A percentile compares a stretch with the other conserved stretches of the same genome.
Evolutionary conservation across 2,888 invertebrate species (phyloP).

Genomic region (Netelia virgata): DNA sequence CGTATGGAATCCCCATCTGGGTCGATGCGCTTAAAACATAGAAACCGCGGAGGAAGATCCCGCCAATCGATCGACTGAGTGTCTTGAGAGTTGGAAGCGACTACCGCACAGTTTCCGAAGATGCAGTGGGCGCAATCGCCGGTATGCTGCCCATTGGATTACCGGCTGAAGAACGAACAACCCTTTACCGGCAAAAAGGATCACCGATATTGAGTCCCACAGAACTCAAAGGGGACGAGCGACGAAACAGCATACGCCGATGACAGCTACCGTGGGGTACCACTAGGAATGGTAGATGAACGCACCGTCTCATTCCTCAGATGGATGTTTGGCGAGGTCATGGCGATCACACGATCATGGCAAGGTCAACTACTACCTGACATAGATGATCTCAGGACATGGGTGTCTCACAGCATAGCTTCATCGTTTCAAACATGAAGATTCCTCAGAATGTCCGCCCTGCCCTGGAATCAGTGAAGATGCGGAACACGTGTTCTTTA

Average conservation of each 20-base stretch:
- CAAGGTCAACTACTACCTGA: slow-evolving; percentile 5
- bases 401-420: slow-evolving; percentile 39
- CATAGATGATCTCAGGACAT: slow-evolving; percentile 25
- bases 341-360: slow-evolving; percentile 10
- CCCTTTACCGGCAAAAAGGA: slow-evolving; percentile 22
- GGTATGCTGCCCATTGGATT: slow-evolving; percentile 41
- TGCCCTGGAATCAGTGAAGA: background rate
- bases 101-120: slow-evolving; percentile 25
- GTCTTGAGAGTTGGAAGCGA: background rate
- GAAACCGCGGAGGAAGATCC: background rate
- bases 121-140: slow-evolving; percentile 56
- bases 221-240: background rate
- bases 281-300: slow-evolving; percentile 76
- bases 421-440: slow-evolving; percentile 19
- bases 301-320: slow-evolving; percentile 54
- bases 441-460: slow-evolving; percentile 41
- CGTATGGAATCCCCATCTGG: slow-evolving; percentile 68
- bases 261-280: slow-evolving; percentile 73
- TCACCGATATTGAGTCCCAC: background rate
- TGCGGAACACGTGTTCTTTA: background rate
- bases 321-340: slow-evolving; percentile 14
- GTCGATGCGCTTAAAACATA: slow-evolving; percentile 42
- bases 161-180: background rate
- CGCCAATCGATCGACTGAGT: background rate
- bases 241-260: background rate